A percentile compares a stretch with the other conserved stretches of the same genome.
Conservation (phyloP, 2,888 invertebrate species). For the Nycteola revayana region DNA sequence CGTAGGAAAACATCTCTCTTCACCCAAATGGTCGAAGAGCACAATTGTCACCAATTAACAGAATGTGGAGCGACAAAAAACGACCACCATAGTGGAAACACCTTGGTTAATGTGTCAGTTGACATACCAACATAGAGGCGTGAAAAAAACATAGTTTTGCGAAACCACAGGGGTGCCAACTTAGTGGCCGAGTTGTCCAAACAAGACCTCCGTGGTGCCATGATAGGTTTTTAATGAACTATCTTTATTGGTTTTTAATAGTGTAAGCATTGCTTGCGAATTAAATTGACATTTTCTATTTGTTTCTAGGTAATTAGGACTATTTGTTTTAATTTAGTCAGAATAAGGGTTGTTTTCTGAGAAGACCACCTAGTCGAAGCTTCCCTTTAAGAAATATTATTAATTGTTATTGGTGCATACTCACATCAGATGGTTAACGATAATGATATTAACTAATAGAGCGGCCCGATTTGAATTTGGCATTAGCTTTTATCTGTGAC, state of each 20-base stretch:
- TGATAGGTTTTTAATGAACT: slow-evolving; percentile 33
- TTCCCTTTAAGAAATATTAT: too few species aligned
- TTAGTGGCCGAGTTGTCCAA: slow-evolving; percentile 65
- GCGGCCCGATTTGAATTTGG: too few species aligned
- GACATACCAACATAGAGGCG: slow-evolving; percentile 62
- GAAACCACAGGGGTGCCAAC: slow-evolving; percentile 66
- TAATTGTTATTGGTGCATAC: too few species aligned
- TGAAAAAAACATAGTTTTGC: slow-evolving; percentile 56
- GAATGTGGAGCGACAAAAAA: slow-evolving; percentile 55
- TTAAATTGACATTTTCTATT: not conserved
- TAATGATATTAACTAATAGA: too few species aligned
- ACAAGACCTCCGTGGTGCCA: slow-evolving; percentile 60
- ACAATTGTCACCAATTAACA: slow-evolving; percentile 80
- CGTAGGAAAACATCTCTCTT: slow-evolving; percentile 72
- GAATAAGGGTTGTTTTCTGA: too few species aligned
- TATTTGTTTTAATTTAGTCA: too few species aligned
- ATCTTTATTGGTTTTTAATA: slow-evolving; percentile 20
- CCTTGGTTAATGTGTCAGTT: slow-evolving; percentile 78
- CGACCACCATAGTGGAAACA: slow-evolving; percentile 72
- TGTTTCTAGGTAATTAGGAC: slow-evolving; percentile 15
- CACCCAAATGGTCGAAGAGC: slow-evolving; percentile 65
- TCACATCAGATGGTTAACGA: too few species aligned
- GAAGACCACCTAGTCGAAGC: too few species aligned
- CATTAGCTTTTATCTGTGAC: too few species aligned
- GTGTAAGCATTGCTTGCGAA: not conserved